Percentiles rank a stretch among this genome's conserved stretches.
phyloP scores from a whole-genome alignment of 2,888 invertebrate species.

The Eretmocerus hayati region DNA sequence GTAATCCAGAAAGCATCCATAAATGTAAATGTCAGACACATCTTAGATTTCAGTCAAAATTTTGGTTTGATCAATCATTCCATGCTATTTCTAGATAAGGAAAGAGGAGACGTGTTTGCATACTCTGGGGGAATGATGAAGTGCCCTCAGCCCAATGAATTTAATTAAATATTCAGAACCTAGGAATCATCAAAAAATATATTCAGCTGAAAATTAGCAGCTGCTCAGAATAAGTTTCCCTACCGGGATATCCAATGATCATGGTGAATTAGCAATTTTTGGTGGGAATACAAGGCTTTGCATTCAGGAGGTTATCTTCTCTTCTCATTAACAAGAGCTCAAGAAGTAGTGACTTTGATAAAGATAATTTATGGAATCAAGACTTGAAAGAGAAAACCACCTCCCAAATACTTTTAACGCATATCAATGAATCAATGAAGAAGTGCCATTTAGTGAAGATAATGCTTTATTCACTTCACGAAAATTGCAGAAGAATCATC shows the following conservation, averaged over 20 bases:
- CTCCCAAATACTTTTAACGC: slow-evolving; percentile 43
- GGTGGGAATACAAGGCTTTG: slow-evolving; percentile 46
- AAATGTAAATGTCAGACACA: no score
- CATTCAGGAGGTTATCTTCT: slow-evolving; percentile 45
- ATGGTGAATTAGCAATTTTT: slow-evolving; percentile 26
- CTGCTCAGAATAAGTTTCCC: no score
- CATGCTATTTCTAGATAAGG: slow-evolving; percentile 37
- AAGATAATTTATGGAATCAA: background rate
- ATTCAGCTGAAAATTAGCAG: no score
- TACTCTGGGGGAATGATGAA: no score
- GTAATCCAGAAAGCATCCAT: no score
- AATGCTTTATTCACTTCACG: slow-evolving; percentile 45
- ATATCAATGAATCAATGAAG: slow-evolving; percentile 44
- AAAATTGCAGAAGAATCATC: slow-evolving; percentile 41
- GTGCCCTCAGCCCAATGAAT: no score
- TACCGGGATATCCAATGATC: no score
- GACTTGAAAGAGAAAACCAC: slow-evolving; percentile 39
- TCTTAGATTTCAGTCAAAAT: no score
- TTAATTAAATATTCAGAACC: no score
- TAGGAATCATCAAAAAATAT: no score
- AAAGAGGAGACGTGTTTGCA: background rate
- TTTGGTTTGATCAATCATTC: slow-evolving; percentile 35
- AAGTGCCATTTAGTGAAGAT: slow-evolving; percentile 42
- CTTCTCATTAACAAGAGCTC: slow-evolving; percentile 18
- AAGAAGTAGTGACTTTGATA: background rate